phyloP scores from a whole-genome alignment of 2,113 vertebrate species.

The Condylura cristata region DNA sequence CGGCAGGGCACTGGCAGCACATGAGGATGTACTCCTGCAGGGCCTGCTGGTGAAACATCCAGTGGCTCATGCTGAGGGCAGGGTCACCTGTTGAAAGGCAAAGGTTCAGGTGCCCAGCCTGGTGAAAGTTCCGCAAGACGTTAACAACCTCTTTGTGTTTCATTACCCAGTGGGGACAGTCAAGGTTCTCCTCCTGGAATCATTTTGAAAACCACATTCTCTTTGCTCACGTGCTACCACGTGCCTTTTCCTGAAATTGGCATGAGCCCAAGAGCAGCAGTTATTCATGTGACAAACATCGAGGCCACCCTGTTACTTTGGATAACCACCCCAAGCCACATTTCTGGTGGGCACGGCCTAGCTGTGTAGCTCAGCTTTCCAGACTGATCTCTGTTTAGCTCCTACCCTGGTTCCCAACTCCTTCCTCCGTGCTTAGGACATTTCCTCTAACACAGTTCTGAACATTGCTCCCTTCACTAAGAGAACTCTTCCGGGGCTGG shows the following conservation, averaged over 20 bases:
- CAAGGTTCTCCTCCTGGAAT: not conserved
- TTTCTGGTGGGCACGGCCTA: not conserved
- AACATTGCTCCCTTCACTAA: not conserved
- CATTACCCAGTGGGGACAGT: not conserved
- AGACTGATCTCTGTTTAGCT: not conserved
- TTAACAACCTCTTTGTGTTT: not conserved
- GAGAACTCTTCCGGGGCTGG: not conserved
- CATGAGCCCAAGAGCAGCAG: not conserved
- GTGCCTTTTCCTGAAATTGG: not conserved
- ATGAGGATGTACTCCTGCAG: constrained; percentile 98
- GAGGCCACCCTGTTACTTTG: not conserved
- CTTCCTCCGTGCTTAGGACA: not conserved
- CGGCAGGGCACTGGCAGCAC: constrained; percentile 96
- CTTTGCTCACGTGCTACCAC: not conserved
- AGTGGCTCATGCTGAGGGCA: constrained; percentile 91
- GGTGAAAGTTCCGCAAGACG: rapidly evolving
- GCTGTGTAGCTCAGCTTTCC: not conserved
- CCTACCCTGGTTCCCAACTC: not conserved
- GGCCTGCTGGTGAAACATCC: constrained; percentile 98
- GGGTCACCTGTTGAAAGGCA: constrained; percentile 87
- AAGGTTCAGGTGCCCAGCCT: not conserved
- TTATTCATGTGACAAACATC: not conserved
- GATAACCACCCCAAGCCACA: not conserved
- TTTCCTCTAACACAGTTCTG: not conserved
- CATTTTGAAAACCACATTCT: not conserved